A percentile compares a stretch with the other conserved stretches of the same genome.
Evolutionary conservation across 1,140 invertebrate genomes (phyloP).

Genomic region (Anastatus disparis): DNA sequence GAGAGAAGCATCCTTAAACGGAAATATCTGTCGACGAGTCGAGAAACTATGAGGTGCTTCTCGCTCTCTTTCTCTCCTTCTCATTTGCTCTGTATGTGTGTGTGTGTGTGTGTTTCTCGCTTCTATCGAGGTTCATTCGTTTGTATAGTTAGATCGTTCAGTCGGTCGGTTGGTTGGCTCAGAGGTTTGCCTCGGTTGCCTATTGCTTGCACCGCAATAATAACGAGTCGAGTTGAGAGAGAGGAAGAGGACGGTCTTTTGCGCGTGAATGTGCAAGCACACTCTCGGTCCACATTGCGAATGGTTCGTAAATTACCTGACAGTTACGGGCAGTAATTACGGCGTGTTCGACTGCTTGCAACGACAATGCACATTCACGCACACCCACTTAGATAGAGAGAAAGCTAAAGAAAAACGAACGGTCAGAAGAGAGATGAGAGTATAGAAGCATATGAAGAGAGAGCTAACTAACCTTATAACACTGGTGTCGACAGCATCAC

Average conservation of each 20-base stretch:
- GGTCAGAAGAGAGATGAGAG: background rate
- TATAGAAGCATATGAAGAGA: background rate
- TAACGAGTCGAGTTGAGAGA: slow-evolving; percentile 43
- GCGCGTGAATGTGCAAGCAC: background rate
- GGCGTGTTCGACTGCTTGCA: slow-evolving; percentile 1
- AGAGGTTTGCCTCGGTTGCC: background rate
- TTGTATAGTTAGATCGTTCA: slow-evolving; percentile 32
- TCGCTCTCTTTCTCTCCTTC: background rate
- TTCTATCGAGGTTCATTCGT: slow-evolving; percentile 12
- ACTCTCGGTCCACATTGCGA: slow-evolving; percentile 39
- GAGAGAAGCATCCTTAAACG: slow-evolving; percentile 42
- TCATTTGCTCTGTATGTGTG: slow-evolving; percentile 12
- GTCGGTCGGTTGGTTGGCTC: background rate
- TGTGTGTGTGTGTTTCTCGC: background rate
- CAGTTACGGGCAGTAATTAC: slow-evolving; percentile 37
- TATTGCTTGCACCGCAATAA: slow-evolving; percentile 40
- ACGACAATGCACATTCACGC: background rate
- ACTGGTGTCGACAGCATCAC: too few relatives aligned
- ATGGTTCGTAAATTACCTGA: slow-evolving; percentile 46
- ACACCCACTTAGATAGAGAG: slow-evolving; percentile 14
- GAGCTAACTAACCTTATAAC: too few relatives aligned
- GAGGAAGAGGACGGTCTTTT: too few relatives aligned
- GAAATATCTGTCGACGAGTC: slow-evolving; percentile 44
- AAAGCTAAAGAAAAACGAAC: too few relatives aligned
- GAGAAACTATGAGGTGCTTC: slow-evolving; percentile 34